phyloP scores from a whole-genome alignment of 2,888 invertebrate genomes.

The Nomada hirtipes region DNA sequence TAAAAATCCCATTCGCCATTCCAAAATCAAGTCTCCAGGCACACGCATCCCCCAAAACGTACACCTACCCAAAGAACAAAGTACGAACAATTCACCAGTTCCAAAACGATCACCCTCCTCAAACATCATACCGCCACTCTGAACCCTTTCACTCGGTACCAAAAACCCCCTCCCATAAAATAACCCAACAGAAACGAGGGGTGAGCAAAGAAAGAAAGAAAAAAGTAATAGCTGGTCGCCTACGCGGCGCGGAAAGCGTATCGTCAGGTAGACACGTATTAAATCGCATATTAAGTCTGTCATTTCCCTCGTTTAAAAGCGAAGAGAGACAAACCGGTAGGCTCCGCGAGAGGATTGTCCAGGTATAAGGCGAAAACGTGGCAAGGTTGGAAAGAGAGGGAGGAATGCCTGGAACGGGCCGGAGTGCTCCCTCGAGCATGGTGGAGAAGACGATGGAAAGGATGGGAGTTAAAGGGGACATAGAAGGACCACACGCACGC shows the following conservation, averaged over 20 bases:
- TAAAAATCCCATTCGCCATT: too few relatives aligned
- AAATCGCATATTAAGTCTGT: conserved; percentile 62
- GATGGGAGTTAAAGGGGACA: conserved; percentile 74
- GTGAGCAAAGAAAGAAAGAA: too few relatives aligned
- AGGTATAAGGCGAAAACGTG: conserved; percentile 33
- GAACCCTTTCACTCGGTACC: too few relatives aligned
- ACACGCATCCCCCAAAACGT: too few relatives aligned
- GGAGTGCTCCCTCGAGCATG: conserved; percentile 52
- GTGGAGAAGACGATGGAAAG: conserved; percentile 61
- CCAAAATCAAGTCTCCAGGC: too few relatives aligned
- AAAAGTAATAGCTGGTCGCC: not conserved
- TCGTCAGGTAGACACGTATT: conserved; percentile 48
- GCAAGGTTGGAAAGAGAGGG: conserved; percentile 2
- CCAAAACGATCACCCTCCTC: too few relatives aligned
- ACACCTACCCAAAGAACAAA: too few relatives aligned
- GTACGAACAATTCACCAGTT: too few relatives aligned
- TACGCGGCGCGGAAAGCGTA: conserved; percentile 21
- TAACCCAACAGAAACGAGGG: too few relatives aligned
- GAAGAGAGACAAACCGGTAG: conserved; percentile 54
- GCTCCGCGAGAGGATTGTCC: conserved; percentile 9
- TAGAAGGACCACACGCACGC: conserved; percentile 83
- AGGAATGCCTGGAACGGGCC: conserved; percentile 41
- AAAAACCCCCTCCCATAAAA: too few relatives aligned
- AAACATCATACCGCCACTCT: too few relatives aligned
- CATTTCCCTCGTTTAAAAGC: conserved; percentile 61